Conservation (phyloP, 2,888 invertebrate species). For the Tupiocoris notatus region DNA sequence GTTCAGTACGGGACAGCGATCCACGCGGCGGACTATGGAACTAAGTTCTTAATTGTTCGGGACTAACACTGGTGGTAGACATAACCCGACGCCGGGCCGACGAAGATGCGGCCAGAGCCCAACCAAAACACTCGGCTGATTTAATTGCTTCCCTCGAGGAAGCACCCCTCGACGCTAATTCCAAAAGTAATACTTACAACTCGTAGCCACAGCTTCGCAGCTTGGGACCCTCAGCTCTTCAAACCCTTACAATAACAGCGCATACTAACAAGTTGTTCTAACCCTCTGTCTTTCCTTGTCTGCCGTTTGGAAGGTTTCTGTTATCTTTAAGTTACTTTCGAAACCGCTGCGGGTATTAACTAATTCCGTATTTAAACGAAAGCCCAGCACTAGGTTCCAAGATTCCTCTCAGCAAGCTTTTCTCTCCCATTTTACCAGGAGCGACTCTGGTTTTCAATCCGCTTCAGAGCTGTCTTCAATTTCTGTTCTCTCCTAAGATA, state of each 20-base stretch:
- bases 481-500: too few species aligned
- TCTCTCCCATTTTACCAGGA: too few species aligned
- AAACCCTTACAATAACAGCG: constrained; percentile 25
- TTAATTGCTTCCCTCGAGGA: constrained; percentile 15
- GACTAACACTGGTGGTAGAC: too few species aligned
- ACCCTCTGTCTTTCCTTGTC: background rate
- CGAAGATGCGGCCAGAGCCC: too few species aligned
- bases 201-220: background rate
- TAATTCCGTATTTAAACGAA: constrained; percentile 24
- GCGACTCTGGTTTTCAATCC: too few species aligned
- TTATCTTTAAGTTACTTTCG: constrained; percentile 23
- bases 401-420: too few species aligned
- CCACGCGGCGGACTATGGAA: too few species aligned
- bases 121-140: constrained; percentile 26
- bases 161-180: constrained; percentile 6
- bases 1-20: too few species aligned
- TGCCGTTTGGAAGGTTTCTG: constrained; percentile 1
- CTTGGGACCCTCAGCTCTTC: background rate
- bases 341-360: constrained; percentile 32
- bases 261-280: constrained; percentile 34
- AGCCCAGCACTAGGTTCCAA: too few species aligned
- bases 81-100: too few species aligned
- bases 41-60: too few species aligned
- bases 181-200: constrained; percentile 14
- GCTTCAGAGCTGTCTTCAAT: too few species aligned